These are phyloP conservation scores for Abrostola tripartita DNA, from an alignment of 2,888 invertebrate genomes.

Conservation along the genomic window DNA sequence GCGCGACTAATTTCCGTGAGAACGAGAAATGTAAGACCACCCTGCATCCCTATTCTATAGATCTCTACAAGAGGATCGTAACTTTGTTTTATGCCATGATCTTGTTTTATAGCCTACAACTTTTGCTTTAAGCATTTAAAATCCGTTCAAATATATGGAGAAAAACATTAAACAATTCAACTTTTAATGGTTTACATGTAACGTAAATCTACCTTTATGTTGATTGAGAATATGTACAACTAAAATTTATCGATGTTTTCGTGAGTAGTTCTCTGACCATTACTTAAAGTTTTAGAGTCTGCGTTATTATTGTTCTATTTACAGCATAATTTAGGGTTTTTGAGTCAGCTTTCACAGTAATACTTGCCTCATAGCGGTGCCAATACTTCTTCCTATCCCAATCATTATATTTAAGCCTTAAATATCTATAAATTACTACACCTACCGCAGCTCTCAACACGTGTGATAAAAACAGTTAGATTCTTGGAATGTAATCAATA, in stretches of 20 bases:
- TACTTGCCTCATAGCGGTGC: no score
- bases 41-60: slow-evolving; percentile 6
- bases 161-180: slow-evolving; percentile 6
- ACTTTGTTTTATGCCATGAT: slow-evolving; percentile 6
- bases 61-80: slow-evolving; percentile 7
- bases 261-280: no score
- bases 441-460: background rate
- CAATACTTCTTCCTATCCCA: no score
- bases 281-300: no score
- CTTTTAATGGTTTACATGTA: background rate
- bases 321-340: no score
- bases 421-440: background rate
- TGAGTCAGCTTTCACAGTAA: no score
- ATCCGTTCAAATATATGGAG: background rate
- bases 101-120: slow-evolving; percentile 12
- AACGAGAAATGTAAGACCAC: slow-evolving; percentile 32
- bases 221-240: no score
- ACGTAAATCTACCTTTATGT: no score
- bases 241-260: no score
- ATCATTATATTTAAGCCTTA: no score
- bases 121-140: slow-evolving; percentile 9
- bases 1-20: slow-evolving; percentile 27
- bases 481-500: slow-evolving; percentile 2
- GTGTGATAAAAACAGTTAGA: background rate
- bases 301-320: no score